Conservation (phyloP, 2,888 invertebrate genomes). For the Palloptera scutellata region DNA sequence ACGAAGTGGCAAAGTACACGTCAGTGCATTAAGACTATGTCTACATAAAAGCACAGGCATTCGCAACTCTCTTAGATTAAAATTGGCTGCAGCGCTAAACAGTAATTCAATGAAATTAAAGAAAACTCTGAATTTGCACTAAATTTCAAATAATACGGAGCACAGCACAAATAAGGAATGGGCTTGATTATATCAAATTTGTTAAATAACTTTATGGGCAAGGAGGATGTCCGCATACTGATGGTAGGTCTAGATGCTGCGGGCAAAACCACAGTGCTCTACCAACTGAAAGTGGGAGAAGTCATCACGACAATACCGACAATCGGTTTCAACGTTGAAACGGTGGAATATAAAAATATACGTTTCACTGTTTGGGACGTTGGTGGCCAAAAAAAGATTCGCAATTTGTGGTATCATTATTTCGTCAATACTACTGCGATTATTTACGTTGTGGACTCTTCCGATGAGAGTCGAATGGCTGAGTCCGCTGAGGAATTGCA, state of each 20-base stretch:
- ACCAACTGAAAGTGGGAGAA: conserved; percentile 52
- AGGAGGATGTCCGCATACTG: conserved; percentile 49
- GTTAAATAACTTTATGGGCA: conserved; percentile 45
- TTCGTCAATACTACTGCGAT: conserved; percentile 49
- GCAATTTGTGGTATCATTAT: conserved; percentile 55
- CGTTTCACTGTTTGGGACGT: conserved; percentile 57
- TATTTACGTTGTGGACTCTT: conserved; percentile 55
- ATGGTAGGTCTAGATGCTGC: conserved; percentile 58
- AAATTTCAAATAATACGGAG: no score
- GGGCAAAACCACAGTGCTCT: conserved; percentile 58
- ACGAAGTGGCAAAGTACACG: no score
- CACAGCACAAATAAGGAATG: conserved; percentile 34
- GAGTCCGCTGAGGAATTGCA: conserved; percentile 49
- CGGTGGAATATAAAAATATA: conserved; percentile 53
- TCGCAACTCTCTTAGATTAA: no score
- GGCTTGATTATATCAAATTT: conserved; percentile 48
- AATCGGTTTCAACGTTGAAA: conserved; percentile 57
- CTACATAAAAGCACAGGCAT: no score
- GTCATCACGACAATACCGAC: conserved; percentile 53
- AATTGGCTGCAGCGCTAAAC: no score
- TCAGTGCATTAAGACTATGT: no score
- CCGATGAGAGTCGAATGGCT: conserved; percentile 46
- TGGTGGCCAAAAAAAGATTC: conserved; percentile 53
- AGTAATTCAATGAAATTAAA: no score
- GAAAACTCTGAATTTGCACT: no score